Evolutionary conservation across 2,113 vertebrate genomes (phyloP).

Genomic region (Triplophysa dalaica): DNA sequence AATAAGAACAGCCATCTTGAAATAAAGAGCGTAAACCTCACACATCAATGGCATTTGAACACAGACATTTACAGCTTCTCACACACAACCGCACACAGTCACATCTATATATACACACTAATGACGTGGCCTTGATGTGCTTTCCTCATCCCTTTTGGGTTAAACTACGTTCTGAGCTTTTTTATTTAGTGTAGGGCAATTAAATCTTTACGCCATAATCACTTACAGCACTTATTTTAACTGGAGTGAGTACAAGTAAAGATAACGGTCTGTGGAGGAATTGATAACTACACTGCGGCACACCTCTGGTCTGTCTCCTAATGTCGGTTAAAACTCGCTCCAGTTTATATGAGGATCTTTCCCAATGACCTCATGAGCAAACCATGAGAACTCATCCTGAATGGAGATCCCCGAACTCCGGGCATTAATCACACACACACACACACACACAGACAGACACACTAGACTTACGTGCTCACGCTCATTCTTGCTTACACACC

Average conservation of each 20-base stretch:
- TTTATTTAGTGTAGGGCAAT: background rate
- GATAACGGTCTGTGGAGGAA: background rate
- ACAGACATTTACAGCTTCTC: conserved; percentile 25
- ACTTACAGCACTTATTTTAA: conserved; percentile 16
- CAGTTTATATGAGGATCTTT: conserved; percentile 66
- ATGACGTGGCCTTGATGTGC: background rate
- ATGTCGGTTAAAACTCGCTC: conserved; percentile 55
- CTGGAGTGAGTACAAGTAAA: background rate
- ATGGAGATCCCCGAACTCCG: conserved; percentile 74
- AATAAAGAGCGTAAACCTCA: conserved; percentile 24
- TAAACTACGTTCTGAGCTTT: background rate
- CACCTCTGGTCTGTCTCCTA: conserved; percentile 48
- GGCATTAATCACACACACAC: conserved; percentile 13
- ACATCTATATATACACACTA: conserved; percentile 31
- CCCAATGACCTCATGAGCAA: conserved; percentile 76
- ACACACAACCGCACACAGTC: conserved; percentile 21
- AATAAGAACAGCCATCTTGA: conserved; percentile 8
- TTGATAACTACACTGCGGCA: conserved; percentile 4
- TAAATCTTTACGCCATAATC: background rate
- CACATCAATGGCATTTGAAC: conserved; percentile 5
- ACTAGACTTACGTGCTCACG: background rate
- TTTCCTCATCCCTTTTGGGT: background rate
- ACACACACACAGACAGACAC: conserved; percentile 16
- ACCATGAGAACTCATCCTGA: conserved; percentile 71
- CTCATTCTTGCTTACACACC: conserved; percentile 10